phyloP scores from a whole-genome alignment of 1,140 invertebrate species.

The Diorhabda sublineata region DNA sequence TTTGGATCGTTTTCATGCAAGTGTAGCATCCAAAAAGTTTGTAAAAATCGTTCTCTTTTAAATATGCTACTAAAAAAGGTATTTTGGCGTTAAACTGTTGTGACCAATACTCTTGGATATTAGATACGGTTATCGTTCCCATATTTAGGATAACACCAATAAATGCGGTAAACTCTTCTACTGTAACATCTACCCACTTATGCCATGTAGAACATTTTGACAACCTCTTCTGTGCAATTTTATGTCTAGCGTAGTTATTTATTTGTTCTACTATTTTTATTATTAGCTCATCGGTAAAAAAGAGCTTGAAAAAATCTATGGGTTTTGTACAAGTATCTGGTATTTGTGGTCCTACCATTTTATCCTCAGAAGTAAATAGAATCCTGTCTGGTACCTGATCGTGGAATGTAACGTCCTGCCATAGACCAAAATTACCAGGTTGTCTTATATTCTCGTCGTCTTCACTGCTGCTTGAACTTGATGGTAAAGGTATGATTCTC shows the following conservation, averaged over 20 bases:
- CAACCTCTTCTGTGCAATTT: neutral
- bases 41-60: neutral
- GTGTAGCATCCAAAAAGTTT: neutral
- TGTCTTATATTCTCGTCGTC: no score
- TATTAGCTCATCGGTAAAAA: slow-evolving; percentile 13
- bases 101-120: neutral
- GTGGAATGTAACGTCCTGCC: no score
- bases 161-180: neutral
- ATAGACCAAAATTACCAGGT: no score
- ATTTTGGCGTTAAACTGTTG: neutral
- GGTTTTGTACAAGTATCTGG: slow-evolving; percentile 11
- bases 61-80: neutral
- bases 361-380: no score
- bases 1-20: no score
- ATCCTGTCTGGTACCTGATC: no score
- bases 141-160: neutral
- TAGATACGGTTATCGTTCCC: neutral
- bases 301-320: slow-evolving; percentile 12
- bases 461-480: no score
- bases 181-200: neutral
- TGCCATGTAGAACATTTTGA: neutral
- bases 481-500: no score
- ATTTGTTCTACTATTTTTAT: slow-evolving; percentile 8
- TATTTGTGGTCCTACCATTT: neutral
- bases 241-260: neutral